Evolutionary conservation across 2,888 invertebrate species (phyloP).

Genomic region (Cynaeus angustus): DNA sequence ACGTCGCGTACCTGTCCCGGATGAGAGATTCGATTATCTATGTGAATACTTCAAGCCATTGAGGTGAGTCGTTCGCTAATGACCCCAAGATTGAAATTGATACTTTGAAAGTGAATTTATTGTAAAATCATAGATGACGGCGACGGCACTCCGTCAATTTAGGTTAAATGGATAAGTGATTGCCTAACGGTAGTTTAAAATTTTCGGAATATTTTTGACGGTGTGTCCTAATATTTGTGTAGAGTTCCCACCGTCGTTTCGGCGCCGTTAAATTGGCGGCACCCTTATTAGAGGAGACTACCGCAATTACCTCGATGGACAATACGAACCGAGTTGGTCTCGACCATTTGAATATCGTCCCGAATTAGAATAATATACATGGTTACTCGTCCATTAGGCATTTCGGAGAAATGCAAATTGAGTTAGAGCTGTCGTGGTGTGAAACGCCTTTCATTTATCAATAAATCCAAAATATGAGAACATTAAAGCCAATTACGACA

Average conservation of each 20-base stretch:
- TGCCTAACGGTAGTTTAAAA: slow-evolving; percentile 41
- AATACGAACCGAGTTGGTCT: slow-evolving; percentile 37
- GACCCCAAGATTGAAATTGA: slow-evolving; percentile 19
- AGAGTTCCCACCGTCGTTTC: slow-evolving; percentile 55
- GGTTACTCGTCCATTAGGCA: slow-evolving; percentile 25
- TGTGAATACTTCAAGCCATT: slow-evolving; percentile 95
- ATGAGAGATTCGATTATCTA: slow-evolving; percentile 93
- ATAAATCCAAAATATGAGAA: slow-evolving; percentile 30
- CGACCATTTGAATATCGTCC: slow-evolving; percentile 45
- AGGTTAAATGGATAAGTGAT: slow-evolving; percentile 37
- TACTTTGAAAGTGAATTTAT: slow-evolving; percentile 29
- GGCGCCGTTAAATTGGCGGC: slow-evolving; percentile 61
- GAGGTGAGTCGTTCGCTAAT: slow-evolving; percentile 78
- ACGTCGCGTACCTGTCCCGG: slow-evolving; percentile 98
- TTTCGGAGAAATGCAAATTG: slow-evolving; percentile 37
- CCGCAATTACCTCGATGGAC: slow-evolving; percentile 50
- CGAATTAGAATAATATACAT: slow-evolving; percentile 34
- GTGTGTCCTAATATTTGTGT: slow-evolving; percentile 53
- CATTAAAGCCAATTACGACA: slow-evolving; percentile 39
- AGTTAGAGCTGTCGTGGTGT: slow-evolving; percentile 25
- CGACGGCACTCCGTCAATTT: slow-evolving; percentile 24
- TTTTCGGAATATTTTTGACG: slow-evolving; percentile 34
- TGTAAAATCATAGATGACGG: slow-evolving; percentile 14
- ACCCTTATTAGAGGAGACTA: slow-evolving; percentile 56
- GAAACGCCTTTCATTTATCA: slow-evolving; percentile 35